Conservation (phyloP, 2,888 invertebrate genomes). For the Sericinus montela region DNA sequence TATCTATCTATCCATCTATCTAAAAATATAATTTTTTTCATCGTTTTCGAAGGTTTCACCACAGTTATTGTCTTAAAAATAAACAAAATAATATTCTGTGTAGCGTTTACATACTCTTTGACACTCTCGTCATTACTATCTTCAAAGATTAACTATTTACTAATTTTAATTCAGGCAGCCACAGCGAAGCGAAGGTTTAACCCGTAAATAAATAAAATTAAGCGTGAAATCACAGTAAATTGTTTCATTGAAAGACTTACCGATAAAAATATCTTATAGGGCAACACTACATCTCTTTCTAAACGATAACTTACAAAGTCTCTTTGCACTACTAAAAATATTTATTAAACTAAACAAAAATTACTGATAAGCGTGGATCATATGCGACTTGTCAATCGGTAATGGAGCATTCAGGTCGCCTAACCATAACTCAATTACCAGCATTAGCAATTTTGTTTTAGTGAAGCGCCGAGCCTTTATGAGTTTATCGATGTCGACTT, state of each 20-base stretch:
- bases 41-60: too few species aligned
- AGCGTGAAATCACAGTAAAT: too few species aligned
- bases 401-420: constrained; percentile 64
- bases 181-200: too few species aligned
- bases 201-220: too few species aligned
- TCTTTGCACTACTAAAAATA: constrained; percentile 3
- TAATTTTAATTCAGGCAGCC: too few species aligned
- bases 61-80: too few species aligned
- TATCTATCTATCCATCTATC: too few species aligned
- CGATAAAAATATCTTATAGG: background rate
- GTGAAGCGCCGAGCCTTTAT: constrained; percentile 35
- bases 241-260: background rate
- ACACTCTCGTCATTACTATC: too few species aligned
- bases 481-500: constrained; percentile 30
- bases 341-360: constrained; percentile 13
- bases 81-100: too few species aligned
- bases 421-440: constrained; percentile 73
- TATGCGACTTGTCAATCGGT: constrained; percentile 42
- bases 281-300: constrained; percentile 42
- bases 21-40: too few species aligned
- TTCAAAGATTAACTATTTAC: too few species aligned
- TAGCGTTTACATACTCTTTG: too few species aligned
- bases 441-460: constrained; percentile 71
- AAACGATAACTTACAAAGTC: constrained; percentile 16
- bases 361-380: constrained; percentile 26